These are phyloP conservation scores for Drosophila infuscata DNA, from an alignment of 2,888 invertebrate species.

Conservation along the genomic window DNA sequence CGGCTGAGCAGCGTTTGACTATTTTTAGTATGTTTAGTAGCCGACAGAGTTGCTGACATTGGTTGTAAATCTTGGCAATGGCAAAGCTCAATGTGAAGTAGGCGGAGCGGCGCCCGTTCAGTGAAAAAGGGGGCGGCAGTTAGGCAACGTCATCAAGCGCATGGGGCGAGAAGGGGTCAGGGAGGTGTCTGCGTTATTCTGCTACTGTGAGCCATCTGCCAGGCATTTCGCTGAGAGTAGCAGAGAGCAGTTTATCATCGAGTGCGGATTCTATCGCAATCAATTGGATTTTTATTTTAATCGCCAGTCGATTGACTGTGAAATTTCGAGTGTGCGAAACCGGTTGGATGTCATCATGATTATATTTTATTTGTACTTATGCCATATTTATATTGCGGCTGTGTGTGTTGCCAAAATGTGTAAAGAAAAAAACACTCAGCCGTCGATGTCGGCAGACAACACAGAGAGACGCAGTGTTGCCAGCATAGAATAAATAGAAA, in stretches of 20 bases:
- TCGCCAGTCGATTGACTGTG: conserved; percentile 48
- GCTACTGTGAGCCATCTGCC: conserved; percentile 15
- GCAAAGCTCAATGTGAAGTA: conserved; percentile 60
- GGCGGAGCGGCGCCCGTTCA: conserved; percentile 24
- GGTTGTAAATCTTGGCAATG: conserved; percentile 74
- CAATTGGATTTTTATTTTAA: conserved; percentile 13
- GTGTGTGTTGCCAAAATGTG: conserved; percentile 63
- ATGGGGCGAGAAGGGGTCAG: background rate
- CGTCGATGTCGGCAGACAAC: background rate
- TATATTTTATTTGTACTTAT: conserved; percentile 52
- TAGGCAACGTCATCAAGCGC: conserved; percentile 12
- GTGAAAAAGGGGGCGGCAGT: conserved; percentile 3
- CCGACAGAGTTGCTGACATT: conserved; percentile 68
- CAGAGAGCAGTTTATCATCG: conserved; percentile 41
- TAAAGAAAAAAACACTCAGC: conserved; percentile 24
- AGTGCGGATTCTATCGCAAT: conserved; percentile 33
- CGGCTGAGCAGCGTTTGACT: conserved; percentile 49
- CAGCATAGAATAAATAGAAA: background rate
- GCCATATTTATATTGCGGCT: conserved; percentile 44
- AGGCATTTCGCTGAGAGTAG: conserved; percentile 11
- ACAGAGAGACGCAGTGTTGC: background rate
- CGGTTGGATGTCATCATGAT: conserved; percentile 75
- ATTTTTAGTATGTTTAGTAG: conserved; percentile 49
- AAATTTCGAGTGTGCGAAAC: conserved; percentile 49
- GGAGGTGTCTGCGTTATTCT: background rate